phyloP scores from a whole-genome alignment of 2,797 vertebrate species.

The Sphaeramia orbicularis region DNA sequence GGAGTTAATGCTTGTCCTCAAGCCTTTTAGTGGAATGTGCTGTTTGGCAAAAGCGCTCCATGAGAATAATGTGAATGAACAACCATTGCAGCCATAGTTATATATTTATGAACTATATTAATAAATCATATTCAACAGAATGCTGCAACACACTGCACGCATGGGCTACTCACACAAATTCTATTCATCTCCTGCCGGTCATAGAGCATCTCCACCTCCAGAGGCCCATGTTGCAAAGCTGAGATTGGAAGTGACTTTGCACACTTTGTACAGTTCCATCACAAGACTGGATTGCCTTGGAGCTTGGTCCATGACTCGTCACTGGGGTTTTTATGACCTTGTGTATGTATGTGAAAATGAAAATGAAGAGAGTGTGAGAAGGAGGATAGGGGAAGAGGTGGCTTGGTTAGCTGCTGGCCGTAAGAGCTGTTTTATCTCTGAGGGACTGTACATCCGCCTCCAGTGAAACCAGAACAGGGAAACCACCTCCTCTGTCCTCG shows the following conservation, averaged over 20 bases:
- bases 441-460: constrained; percentile 22
- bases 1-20: constrained; percentile 1
- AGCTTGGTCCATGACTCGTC: constrained; percentile 9
- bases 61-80: constrained; percentile 40
- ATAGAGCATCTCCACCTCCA: constrained; percentile 24
- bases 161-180: neutral
- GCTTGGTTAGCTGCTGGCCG: neutral
- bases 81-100: constrained; percentile 21
- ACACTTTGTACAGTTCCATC: constrained; percentile 17
- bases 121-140: constrained; percentile 47
- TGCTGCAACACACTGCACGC: constrained; percentile 3
- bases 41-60: neutral
- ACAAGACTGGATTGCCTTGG: constrained; percentile 19
- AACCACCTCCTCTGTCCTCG: constrained; percentile 20
- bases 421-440: constrained; percentile 15
- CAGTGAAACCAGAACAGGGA: constrained; percentile 35
- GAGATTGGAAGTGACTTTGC: constrained; percentile 21
- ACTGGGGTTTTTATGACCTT: constrained; percentile 15
- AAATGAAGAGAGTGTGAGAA: constrained; percentile 7
- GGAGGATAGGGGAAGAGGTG: neutral
- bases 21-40: constrained; percentile 24
- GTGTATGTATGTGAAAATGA: constrained; percentile 27
- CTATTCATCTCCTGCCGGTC: constrained; percentile 9
- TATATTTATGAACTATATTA: constrained; percentile 65
- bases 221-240: constrained; percentile 14